phyloP scores from a whole-genome alignment of 92 coral and sea anemone species.

The Parazoanthus atlanticus region DNA sequence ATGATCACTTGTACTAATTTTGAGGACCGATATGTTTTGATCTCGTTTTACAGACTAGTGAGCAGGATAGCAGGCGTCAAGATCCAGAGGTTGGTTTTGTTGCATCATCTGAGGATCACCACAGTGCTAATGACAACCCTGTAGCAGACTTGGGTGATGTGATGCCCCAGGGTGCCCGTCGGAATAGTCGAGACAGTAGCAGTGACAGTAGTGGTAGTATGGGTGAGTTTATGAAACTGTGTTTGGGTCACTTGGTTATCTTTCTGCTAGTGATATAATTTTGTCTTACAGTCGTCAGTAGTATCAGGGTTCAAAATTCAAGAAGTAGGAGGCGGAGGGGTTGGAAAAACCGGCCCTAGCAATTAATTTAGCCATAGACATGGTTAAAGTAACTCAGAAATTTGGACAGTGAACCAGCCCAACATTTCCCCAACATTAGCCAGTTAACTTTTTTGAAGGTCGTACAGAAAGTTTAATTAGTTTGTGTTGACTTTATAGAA shows the following conservation, averaged over 20 bases:
- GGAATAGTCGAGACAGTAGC: constrained; percentile 23
- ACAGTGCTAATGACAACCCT: constrained; percentile 78
- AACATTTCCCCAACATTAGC: too few species aligned
- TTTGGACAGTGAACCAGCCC: too few species aligned
- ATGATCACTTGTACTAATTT: too few species aligned
- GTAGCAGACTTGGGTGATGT: constrained; percentile 72
- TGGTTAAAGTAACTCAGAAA: too few species aligned
- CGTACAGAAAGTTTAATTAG: too few species aligned
- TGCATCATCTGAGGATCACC: constrained; percentile 73
- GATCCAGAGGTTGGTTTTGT: constrained; percentile 70
- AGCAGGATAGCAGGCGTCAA: constrained; percentile 37
- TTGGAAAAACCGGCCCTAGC: too few species aligned
- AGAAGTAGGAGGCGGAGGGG: too few species aligned
- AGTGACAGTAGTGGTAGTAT: constrained; percentile 46
- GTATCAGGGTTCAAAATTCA: too few species aligned
- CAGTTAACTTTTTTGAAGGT: too few species aligned
- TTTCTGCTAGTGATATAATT: neutral
- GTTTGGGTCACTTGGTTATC: neutral
- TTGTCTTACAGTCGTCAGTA: too few species aligned
- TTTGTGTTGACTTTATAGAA: too few species aligned
- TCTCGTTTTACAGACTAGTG: constrained; percentile 32
- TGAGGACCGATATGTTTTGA: neutral
- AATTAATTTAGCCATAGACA: too few species aligned
- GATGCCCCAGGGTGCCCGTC: constrained; percentile 27
- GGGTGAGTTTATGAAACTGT: constrained; percentile 1